A percentile compares a stretch with the other conserved stretches of the same genome.
These are phyloP conservation scores for Eurytoma californica DNA, from an alignment of 2,888 invertebrate species.

Conservation along the genomic window DNA sequence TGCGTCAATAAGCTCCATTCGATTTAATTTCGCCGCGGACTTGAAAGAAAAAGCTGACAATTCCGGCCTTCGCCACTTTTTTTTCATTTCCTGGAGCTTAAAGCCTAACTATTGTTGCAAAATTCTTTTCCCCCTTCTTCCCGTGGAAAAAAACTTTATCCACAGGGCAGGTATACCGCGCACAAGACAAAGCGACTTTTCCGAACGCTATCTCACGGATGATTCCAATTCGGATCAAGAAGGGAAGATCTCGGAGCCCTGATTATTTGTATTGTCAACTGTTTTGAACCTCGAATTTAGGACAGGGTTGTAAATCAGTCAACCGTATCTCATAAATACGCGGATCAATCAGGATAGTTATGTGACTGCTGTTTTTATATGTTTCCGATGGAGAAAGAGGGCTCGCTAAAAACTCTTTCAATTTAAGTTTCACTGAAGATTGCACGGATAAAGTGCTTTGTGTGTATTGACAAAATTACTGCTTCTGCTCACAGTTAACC, in stretches of 20 bases:
- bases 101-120: background rate
- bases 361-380: constrained; percentile 9
- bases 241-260: background rate
- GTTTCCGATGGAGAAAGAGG: background rate
- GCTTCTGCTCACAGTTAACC: too few species aligned
- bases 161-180: background rate
- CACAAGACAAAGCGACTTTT: constrained; percentile 7
- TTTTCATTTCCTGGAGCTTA: too few species aligned
- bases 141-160: background rate
- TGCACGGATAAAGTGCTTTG: too few species aligned
- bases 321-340: background rate
- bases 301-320: constrained; percentile 17
- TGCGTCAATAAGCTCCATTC: constrained; percentile 57
- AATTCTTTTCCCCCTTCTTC: background rate
- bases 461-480: too few species aligned
- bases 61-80: too few species aligned
- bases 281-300: background rate
- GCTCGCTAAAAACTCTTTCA: constrained; percentile 3
- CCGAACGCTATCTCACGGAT: constrained; percentile 1
- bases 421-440: constrained; percentile 1
- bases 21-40: constrained; percentile 60
- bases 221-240: background rate
- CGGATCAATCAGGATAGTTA: constrained; percentile 7
- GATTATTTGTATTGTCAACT: background rate
- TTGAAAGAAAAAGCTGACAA: too few species aligned